Conservation (phyloP, 2,797 vertebrate species). For the Danio albolineatus region DNA sequence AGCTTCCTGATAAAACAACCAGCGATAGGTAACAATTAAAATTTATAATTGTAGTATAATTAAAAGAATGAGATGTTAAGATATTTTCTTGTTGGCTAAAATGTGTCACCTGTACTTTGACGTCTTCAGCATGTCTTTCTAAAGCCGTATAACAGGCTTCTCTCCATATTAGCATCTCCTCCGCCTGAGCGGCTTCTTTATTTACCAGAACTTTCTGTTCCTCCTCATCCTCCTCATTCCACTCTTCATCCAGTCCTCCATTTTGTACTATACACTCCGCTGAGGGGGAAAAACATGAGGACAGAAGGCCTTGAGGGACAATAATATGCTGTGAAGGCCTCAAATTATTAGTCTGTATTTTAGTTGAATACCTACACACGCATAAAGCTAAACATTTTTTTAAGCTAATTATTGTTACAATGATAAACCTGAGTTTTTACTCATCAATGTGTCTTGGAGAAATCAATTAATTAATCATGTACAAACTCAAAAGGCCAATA, state of each 20-base stretch:
- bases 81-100: not conserved
- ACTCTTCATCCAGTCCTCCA: constrained; percentile 79
- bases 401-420: too few species aligned
- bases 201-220: constrained; percentile 77
- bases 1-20: constrained; percentile 82
- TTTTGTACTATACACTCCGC: constrained; percentile 92
- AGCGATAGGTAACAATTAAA: not conserved
- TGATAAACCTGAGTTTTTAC: too few species aligned
- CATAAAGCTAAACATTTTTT: too few species aligned
- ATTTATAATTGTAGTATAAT: not conserved
- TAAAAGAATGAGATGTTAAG: not conserved
- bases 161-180: constrained; percentile 84
- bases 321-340: too few species aligned
- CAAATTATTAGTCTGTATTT: too few species aligned
- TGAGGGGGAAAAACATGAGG: constrained; percentile 61
- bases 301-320: rapidly evolving
- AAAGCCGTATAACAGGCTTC: constrained; percentile 87
- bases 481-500: too few species aligned
- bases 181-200: constrained; percentile 68
- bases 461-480: too few species aligned
- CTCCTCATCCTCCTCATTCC: constrained; percentile 74
- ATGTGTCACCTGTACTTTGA: constrained; percentile 84
- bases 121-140: constrained; percentile 83
- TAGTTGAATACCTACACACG: too few species aligned
- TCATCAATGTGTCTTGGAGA: too few species aligned